phyloP scores from a whole-genome alignment of 2,888 invertebrate genomes.

The Cheilosia urbana region DNA sequence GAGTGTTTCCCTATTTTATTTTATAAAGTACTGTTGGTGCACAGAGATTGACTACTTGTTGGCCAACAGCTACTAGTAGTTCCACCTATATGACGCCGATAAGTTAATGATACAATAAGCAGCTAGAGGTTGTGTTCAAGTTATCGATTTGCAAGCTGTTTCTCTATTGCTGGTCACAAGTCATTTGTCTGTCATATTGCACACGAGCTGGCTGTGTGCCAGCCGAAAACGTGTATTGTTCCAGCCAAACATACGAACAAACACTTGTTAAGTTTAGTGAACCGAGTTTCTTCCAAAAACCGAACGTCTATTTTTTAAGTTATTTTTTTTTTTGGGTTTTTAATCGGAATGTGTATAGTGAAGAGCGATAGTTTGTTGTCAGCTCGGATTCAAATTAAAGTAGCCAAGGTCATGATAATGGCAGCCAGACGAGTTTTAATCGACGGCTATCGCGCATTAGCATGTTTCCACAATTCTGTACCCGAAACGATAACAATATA shows the following conservation, averaged over 20 bases:
- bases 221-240: slow-evolving; percentile 28
- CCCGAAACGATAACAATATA: background rate
- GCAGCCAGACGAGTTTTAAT: background rate
- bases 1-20: slow-evolving; percentile 16
- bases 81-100: slow-evolving; percentile 8
- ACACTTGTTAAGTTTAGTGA: slow-evolving; percentile 39
- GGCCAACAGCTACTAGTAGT: slow-evolving; percentile 5
- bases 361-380: background rate
- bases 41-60: background rate
- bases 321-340: background rate
- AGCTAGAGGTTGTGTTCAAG: background rate
- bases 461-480: background rate
- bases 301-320: slow-evolving; percentile 1
- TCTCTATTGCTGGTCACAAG: slow-evolving; percentile 1
- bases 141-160: slow-evolving; percentile 33
- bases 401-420: slow-evolving; percentile 6
- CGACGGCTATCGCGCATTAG: slow-evolving; percentile 1
- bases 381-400: background rate
- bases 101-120: slow-evolving; percentile 26
- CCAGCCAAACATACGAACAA: background rate
- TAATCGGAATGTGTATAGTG: background rate
- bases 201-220: slow-evolving; percentile 3
- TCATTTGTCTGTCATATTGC: slow-evolving; percentile 3
- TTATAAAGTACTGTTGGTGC: background rate
- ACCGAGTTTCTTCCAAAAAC: background rate